A percentile compares a stretch with the other conserved stretches of the same genome.
These are phyloP conservation scores for Apocheima hispidaria DNA, from an alignment of 2,888 invertebrate genomes.

Conservation along the genomic window DNA sequence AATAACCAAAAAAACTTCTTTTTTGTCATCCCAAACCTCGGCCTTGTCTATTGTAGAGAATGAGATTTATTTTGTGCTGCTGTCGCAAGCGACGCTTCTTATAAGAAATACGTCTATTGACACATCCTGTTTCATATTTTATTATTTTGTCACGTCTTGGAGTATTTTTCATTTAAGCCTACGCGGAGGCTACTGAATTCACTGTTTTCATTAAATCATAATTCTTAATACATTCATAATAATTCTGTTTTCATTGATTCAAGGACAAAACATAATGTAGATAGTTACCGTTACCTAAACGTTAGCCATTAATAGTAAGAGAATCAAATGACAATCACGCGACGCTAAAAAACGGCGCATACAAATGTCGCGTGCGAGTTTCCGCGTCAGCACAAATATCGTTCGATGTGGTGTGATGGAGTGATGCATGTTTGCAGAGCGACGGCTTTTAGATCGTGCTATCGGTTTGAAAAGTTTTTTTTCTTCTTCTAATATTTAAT, in stretches of 20 bases:
- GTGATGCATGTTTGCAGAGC: slow-evolving; percentile 20
- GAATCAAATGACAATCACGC: slow-evolving; percentile 38
- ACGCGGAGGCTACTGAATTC: background rate
- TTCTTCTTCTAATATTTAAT: background rate
- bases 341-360: slow-evolving; percentile 38
- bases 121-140: too few species aligned
- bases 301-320: slow-evolving; percentile 28
- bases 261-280: slow-evolving; percentile 20
- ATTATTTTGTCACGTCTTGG: too few species aligned
- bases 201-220: slow-evolving; percentile 4
- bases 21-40: too few species aligned
- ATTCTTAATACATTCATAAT: too few species aligned
- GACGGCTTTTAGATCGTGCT: slow-evolving; percentile 9
- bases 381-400: slow-evolving; percentile 45
- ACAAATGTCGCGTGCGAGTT: slow-evolving; percentile 33
- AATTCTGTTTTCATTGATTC: too few species aligned
- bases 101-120: too few species aligned
- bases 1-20: background rate
- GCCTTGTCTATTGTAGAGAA: too few species aligned
- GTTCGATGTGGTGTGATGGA: slow-evolving; percentile 40
- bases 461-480: background rate
- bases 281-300: slow-evolving; percentile 27
- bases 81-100: too few species aligned
- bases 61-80: too few species aligned
- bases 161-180: too few species aligned